Evolutionary conservation across 2,888 invertebrate genomes (phyloP).

Genomic region (Polietes domitor): DNA sequence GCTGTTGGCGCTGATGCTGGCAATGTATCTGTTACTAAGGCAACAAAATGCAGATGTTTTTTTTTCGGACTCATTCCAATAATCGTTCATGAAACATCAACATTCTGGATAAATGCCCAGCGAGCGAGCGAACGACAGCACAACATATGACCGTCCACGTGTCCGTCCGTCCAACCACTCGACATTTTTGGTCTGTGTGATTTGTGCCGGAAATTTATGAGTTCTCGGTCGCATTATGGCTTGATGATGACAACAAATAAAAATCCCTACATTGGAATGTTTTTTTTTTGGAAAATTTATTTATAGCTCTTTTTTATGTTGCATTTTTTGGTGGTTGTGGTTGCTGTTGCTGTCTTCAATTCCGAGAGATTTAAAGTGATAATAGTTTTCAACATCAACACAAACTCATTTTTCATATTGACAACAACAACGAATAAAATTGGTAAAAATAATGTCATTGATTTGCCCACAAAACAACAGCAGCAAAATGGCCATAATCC

Average conservation of each 20-base stretch:
- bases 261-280: too few relatives aligned
- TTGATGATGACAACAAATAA: neutral
- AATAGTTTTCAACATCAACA: constrained; percentile 30
- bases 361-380: constrained; percentile 25
- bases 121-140: neutral
- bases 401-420: constrained; percentile 11
- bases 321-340: neutral
- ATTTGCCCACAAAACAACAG: neutral
- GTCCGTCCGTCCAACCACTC: neutral
- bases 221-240: neutral
- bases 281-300: neutral
- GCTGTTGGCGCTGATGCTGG: too few relatives aligned
- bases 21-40: neutral
- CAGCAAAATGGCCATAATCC: too few relatives aligned
- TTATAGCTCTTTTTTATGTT: constrained; percentile 17
- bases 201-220: constrained; percentile 6
- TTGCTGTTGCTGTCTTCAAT: neutral
- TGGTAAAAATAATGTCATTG: neutral
- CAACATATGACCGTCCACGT: too few relatives aligned
- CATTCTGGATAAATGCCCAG: neutral
- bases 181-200: neutral
- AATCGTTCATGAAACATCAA: constrained; percentile 11
- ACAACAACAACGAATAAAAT: neutral
- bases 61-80: neutral
- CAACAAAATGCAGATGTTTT: neutral